Conservation (phyloP, 1,140 invertebrate genomes). For the Scaptomyza montana region DNA sequence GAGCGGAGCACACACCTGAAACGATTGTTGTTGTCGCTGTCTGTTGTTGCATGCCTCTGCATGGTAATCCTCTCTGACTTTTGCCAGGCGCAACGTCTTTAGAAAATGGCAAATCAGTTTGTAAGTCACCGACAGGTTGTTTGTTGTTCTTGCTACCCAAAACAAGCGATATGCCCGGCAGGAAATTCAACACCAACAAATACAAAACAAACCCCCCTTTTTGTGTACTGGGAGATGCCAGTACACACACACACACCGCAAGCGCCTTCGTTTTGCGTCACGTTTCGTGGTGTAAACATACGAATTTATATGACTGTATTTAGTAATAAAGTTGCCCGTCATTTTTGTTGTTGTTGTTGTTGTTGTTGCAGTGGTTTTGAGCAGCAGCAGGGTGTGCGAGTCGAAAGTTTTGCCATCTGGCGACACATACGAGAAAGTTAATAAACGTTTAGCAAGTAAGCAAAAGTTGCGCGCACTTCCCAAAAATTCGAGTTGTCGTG, state of each 20-base stretch:
- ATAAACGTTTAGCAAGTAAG: slow-evolving; percentile 75
- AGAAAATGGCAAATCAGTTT: slow-evolving; percentile 82
- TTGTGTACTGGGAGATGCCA: no score
- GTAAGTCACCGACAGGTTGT: slow-evolving; percentile 73
- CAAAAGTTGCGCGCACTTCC: slow-evolving; percentile 36
- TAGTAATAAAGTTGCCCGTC: slow-evolving; percentile 64
- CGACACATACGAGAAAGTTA: slow-evolving; percentile 72
- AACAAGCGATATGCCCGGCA: slow-evolving; percentile 29
- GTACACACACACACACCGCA: not conserved
- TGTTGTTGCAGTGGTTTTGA: slow-evolving; percentile 31
- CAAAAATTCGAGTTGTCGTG: slow-evolving; percentile 24
- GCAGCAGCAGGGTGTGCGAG: not conserved
- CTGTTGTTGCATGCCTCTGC: slow-evolving; percentile 42
- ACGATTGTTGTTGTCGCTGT: slow-evolving; percentile 20
- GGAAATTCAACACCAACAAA: not conserved
- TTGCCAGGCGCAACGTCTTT: slow-evolving; percentile 61
- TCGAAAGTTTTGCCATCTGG: slow-evolving; percentile 1
- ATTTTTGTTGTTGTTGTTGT: slow-evolving; percentile 41
- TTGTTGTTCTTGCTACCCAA: slow-evolving; percentile 36
- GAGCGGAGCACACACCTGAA: slow-evolving; percentile 21
- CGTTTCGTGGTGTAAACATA: slow-evolving; percentile 64
- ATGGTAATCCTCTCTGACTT: slow-evolving; percentile 27
- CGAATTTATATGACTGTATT: slow-evolving; percentile 76
- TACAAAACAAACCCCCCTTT: not conserved
- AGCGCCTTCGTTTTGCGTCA: slow-evolving; percentile 19